phyloP scores from a whole-genome alignment of 2,113 vertebrate genomes.

The Ceratotherium simum region DNA sequence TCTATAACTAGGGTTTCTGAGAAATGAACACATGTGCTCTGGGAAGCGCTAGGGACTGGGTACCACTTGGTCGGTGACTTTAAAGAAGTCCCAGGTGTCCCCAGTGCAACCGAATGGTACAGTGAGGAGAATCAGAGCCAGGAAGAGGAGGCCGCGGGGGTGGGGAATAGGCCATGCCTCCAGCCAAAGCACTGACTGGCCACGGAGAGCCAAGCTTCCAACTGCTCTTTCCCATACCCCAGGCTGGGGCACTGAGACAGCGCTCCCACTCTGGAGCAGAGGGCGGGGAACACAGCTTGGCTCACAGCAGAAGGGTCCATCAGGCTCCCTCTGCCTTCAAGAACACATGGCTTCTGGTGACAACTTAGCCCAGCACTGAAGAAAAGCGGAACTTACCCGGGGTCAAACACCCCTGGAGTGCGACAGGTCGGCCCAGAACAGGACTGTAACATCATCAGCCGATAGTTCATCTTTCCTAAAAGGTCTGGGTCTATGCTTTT shows the following conservation, averaged over 20 bases:
- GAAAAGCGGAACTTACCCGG: conserved; percentile 83
- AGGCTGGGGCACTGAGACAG: background rate
- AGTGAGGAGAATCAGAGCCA: background rate
- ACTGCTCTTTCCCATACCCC: background rate
- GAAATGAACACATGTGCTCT: background rate
- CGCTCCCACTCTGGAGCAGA: background rate
- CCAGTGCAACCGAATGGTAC: too few relatives aligned
- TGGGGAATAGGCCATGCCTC: background rate
- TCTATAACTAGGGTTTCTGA: background rate
- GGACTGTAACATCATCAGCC: conserved; percentile 99
- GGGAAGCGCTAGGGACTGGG: background rate
- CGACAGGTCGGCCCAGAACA: conserved; percentile 93
- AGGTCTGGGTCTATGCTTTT: conserved; percentile 97
- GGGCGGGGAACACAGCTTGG: background rate
- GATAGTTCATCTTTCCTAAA: conserved; percentile 98
- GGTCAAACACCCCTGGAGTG: conserved; percentile 94
- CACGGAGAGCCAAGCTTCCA: background rate
- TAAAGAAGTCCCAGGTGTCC: background rate
- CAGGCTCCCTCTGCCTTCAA: background rate
- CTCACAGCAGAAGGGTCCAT: background rate
- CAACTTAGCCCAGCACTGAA: background rate
- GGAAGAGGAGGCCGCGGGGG: too few relatives aligned
- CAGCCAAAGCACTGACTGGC: background rate
- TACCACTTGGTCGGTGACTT: background rate
- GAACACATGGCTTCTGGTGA: background rate